These are phyloP conservation scores for Drosophila greeni DNA, from an alignment of 2,888 invertebrate species.

Conservation along the genomic window DNA sequence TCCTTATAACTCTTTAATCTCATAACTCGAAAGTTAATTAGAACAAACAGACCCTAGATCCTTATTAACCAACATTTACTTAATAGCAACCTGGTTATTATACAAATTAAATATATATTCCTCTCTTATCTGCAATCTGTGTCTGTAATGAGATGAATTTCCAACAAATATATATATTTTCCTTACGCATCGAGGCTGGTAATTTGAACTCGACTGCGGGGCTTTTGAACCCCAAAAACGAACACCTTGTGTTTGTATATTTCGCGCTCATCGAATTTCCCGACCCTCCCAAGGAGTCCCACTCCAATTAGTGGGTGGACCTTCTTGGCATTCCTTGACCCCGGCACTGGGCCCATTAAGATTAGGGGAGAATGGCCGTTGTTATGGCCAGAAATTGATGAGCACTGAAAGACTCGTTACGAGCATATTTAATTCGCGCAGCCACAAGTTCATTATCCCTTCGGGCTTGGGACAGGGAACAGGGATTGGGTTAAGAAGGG, in stretches of 20 bases:
- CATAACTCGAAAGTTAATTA: no score
- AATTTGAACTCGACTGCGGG: constrained; percentile 6
- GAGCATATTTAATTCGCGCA: constrained; percentile 46
- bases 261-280: constrained; percentile 6
- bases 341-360: constrained; percentile 30
- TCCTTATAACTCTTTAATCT: no score
- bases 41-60: background rate
- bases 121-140: background rate
- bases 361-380: constrained; percentile 37
- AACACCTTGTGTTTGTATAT: background rate
- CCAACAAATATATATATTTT: background rate
- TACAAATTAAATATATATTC: background rate
- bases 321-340: constrained; percentile 30
- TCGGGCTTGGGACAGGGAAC: constrained; percentile 38
- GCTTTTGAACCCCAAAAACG: constrained; percentile 4
- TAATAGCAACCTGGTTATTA: background rate
- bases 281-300: background rate
- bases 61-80: background rate
- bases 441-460: constrained; percentile 63
- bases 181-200: constrained; percentile 2
- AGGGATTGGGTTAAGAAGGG: background rate
- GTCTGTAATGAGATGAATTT: background rate
- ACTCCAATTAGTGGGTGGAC: constrained; percentile 19
- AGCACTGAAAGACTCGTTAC: constrained; percentile 53
- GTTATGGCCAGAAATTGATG: constrained; percentile 56